Evolutionary conservation across 2,797 vertebrate species (phyloP).

Genomic region (Petrocephalus sullivani): DNA sequence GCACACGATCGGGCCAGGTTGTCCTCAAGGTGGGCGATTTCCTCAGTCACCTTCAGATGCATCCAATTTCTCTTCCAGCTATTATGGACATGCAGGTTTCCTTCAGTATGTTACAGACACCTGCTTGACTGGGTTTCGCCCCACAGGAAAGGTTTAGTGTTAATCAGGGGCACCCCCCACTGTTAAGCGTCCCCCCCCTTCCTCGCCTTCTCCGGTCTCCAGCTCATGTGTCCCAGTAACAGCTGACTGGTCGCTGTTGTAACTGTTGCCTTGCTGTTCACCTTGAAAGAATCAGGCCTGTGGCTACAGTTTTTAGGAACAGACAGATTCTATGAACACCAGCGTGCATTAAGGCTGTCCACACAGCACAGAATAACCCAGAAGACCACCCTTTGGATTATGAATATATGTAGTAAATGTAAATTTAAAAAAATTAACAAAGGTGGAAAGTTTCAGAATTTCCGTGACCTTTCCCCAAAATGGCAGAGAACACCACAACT

Average conservation of each 20-base stretch:
- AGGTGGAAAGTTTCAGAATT: not conserved
- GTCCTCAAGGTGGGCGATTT: not conserved
- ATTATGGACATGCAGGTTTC: not conserved
- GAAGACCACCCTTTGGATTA: not conserved
- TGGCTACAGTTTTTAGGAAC: not conserved
- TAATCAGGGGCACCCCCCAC: not conserved
- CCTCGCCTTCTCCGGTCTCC: not conserved
- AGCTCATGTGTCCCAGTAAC: not conserved
- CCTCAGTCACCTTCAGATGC: not conserved
- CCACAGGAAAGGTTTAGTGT: not conserved
- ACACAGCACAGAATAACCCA: not conserved
- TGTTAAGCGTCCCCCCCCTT: not conserved
- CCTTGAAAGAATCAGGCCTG: not conserved
- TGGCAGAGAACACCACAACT: not conserved
- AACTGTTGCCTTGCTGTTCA: not conserved
- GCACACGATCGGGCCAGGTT: not conserved
- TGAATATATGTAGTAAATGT: not conserved
- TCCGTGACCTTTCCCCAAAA: not conserved
- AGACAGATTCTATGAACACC: not conserved
- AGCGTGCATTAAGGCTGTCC: not conserved
- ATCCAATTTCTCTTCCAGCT: not conserved
- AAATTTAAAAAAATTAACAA: not conserved
- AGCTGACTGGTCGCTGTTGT: not conserved
- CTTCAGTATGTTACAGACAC: not conserved
- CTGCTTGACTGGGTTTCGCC: not conserved